Conservation (phyloP, 2,888 invertebrate genomes). For the Baronia brevicornis region DNA sequence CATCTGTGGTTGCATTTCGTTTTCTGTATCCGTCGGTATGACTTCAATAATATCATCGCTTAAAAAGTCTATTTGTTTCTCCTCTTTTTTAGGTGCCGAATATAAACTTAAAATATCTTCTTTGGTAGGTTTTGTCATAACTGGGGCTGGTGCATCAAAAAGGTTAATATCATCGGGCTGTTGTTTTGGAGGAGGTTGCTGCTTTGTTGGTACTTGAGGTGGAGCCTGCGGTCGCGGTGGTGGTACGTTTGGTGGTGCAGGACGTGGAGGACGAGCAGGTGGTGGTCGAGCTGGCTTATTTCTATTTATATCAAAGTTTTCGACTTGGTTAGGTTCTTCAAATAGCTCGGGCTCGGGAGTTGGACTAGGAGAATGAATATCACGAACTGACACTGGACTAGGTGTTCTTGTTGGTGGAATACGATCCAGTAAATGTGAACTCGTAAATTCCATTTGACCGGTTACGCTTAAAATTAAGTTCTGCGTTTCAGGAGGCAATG, state of each 20-base stretch:
- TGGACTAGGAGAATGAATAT: conserved; percentile 89
- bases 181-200: conserved; percentile 27
- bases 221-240: conserved; percentile 69
- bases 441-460: conserved; percentile 91
- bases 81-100: conserved; percentile 56
- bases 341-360: conserved; percentile 78
- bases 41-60: conserved; percentile 73
- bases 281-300: conserved; percentile 48
- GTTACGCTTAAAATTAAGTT: conserved; percentile 90
- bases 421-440: conserved; percentile 87
- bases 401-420: conserved; percentile 90
- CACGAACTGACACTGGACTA: conserved; percentile 88
- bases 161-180: conserved; percentile 69
- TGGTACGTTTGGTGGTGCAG: conserved; percentile 56
- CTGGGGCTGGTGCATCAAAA: conserved; percentile 75
- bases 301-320: conserved; percentile 57
- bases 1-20: conserved; percentile 22
- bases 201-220: conserved; percentile 54
- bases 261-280: conserved; percentile 41
- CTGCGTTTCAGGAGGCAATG: conserved; percentile 86
- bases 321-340: conserved; percentile 36
- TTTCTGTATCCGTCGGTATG: conserved; percentile 25
- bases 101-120: conserved; percentile 78
- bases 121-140: conserved; percentile 67
- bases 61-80: conserved; percentile 72